Evolutionary conservation across 2,113 vertebrate genomes (phyloP), one percentile per base, ranked within the genome.

Genomic region (Trichomycterus rosablanca): DNA sequence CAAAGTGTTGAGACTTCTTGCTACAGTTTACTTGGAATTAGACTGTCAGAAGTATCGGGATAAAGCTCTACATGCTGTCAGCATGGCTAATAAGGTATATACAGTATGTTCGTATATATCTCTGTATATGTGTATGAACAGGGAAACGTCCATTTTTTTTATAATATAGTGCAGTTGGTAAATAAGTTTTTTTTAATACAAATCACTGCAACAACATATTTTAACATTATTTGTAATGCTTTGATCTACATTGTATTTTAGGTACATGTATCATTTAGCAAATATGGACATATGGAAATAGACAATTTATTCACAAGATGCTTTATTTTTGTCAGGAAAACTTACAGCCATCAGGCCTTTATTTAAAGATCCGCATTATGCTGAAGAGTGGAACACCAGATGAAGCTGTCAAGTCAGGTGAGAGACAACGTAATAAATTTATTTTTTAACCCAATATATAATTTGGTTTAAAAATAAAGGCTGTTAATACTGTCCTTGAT

Each of bases 281-380:
- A n/a, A n/a, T n/a, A n/a, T n/a, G n/a, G n/a, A n/a, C n/a, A n/a
- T n/a, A n/a, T n/a, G n/a, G n/a, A n/a, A n/a, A n/a, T n/a, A n/a
- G n/a, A n/a, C n/a, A n/a, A n/a, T n/a, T n/a, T n/a, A n/a, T n/a
- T n/a, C n/a, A n/a, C n/a, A n/a, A n/a, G n/a, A n/a, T n/a, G n/a
- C n/a, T 39, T 19, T 15, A 15, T 23, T 20, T 10, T 19, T 50
- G 2, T 20, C 69, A 97, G 94, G 90, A 91, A 73, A 68, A 80
- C 63, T 73, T 85, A 40, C 86, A 86, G 53, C 78, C 86, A 59
- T 79, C 79, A 69, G 95, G 94, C 1, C 57, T 92, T 75, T 91
- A 85, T 79, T 74, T 97, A 73, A 93, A 92, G 82, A 78, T 92
- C 63, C 87, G 80, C 83, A 92, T 97, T 67, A 84, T 98, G 70